phyloP scores from a whole-genome alignment of 2,113 vertebrate genomes.

The Syngnathus scovelli region DNA sequence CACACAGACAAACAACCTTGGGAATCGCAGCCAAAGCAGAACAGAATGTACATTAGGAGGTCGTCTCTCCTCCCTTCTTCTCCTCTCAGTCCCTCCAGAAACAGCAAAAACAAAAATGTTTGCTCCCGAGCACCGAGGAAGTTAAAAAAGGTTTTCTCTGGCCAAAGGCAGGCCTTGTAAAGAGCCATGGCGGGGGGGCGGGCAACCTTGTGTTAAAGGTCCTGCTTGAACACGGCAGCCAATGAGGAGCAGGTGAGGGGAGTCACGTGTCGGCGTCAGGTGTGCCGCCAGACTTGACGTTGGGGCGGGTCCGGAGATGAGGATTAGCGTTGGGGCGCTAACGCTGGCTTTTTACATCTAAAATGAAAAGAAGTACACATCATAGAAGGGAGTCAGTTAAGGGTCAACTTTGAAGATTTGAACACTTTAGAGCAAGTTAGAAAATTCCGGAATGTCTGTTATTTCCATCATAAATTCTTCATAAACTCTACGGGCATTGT shows the following conservation, averaged over 20 bases:
- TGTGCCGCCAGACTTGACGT: constrained; percentile 38
- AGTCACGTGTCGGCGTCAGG: constrained; percentile 47
- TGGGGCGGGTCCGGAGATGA: constrained; percentile 29
- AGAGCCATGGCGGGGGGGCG: constrained; percentile 17
- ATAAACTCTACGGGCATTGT: background rate
- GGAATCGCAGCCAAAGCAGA: constrained; percentile 61
- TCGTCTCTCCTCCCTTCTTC: constrained; percentile 37
- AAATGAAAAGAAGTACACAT: constrained; percentile 17
- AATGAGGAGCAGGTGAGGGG: constrained; percentile 63
- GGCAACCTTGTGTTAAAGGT: constrained; percentile 51
- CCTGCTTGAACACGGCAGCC: constrained; percentile 35
- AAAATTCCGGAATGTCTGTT: background rate
- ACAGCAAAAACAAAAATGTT: constrained; percentile 7
- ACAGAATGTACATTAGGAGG: constrained; percentile 69
- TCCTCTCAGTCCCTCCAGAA: constrained; percentile 20
- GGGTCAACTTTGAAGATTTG: background rate
- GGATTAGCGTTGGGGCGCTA: constrained; percentile 24
- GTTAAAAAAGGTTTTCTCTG: constrained; percentile 7
- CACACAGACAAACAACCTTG: constrained; percentile 56
- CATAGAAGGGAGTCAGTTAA: background rate
- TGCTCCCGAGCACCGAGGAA: background rate
- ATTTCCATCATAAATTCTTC: background rate
- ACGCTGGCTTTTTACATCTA: constrained; percentile 31
- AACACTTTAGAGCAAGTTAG: background rate
- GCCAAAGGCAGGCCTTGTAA: constrained; percentile 55